These are phyloP conservation scores for Heterodera carotae DNA, from an alignment of 1,140 invertebrate species.

Conservation along the genomic window DNA sequence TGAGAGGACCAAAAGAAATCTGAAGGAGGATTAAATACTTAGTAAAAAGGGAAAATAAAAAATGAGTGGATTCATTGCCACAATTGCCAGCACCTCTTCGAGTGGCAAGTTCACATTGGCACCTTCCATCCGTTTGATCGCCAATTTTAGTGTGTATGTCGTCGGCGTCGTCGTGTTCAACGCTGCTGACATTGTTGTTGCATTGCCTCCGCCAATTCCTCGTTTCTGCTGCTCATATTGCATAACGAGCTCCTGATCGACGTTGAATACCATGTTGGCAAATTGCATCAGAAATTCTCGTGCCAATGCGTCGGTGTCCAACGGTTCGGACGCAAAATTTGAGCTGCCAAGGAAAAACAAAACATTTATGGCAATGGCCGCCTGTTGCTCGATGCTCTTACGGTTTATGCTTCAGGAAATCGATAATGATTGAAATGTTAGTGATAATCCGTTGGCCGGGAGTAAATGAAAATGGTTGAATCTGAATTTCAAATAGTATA, in stretches of 20 bases:
- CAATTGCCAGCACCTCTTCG: constrained; percentile 32
- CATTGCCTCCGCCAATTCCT: background rate
- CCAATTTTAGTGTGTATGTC: constrained; percentile 80
- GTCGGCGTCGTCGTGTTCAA: background rate
- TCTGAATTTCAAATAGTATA: background rate
- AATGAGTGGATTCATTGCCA: background rate
- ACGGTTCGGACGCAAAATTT: constrained; percentile 79
- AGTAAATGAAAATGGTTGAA: constrained; percentile 77
- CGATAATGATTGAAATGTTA: constrained; percentile 81
- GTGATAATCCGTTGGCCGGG: constrained; percentile 80
- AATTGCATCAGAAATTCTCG: constrained; percentile 87
- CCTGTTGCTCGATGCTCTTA: constrained; percentile 67
- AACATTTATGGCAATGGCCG: no score
- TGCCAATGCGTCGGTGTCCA: constrained; percentile 94
- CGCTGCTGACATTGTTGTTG: background rate
- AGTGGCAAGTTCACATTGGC: constrained; percentile 49
- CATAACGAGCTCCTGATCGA: constrained; percentile 86
- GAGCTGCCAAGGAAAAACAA: constrained; percentile 69
- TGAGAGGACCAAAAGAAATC: constrained; percentile 81
- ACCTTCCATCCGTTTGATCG: constrained; percentile 87
- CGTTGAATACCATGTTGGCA: constrained; percentile 83
- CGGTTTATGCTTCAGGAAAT: constrained; percentile 93
- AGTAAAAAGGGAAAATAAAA: no score
- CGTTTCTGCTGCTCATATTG: constrained; percentile 71
- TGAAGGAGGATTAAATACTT: constrained; percentile 64